Conservation (phyloP, 2,888 invertebrate species). For the Ichneumoninae sp. region DNA sequence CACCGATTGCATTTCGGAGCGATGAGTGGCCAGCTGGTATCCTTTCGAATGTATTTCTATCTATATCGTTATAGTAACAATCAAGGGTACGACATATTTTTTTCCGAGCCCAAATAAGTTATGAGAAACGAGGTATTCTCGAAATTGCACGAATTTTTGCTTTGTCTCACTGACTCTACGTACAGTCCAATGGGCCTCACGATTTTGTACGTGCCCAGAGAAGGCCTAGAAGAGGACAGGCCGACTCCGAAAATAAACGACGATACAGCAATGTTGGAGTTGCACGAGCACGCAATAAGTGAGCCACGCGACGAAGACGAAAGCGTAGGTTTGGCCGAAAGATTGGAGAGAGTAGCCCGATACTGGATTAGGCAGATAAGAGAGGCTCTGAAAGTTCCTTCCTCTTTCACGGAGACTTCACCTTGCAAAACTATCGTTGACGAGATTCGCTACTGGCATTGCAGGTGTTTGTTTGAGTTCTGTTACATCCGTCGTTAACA, state of each 20-base stretch:
- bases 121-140: constrained; percentile 85
- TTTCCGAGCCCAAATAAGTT: constrained; percentile 70
- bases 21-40: constrained; percentile 86
- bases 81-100: neutral
- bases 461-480: constrained; percentile 79
- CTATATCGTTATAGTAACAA: neutral
- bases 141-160: constrained; percentile 85
- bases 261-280: constrained; percentile 11
- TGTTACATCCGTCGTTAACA: neutral
- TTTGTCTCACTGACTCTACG: constrained; percentile 85
- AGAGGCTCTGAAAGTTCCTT: constrained; percentile 80
- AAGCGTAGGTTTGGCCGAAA: constrained; percentile 70
- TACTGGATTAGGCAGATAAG: constrained; percentile 87
- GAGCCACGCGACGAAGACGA: constrained; percentile 44
- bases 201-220: constrained; percentile 86
- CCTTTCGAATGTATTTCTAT: constrained; percentile 68
- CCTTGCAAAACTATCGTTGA: constrained; percentile 74
- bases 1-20: constrained; percentile 85
- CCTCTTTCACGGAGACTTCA: constrained; percentile 65
- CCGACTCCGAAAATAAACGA: neutral
- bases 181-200: constrained; percentile 86
- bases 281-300: constrained; percentile 86
- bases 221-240: constrained; percentile 79
- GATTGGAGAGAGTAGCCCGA: constrained; percentile 77
- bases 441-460: constrained; percentile 83